Base-by-base conservation (phyloP, 2,797 vertebrate species). In the Sylvilagus floridanus region DNA sequence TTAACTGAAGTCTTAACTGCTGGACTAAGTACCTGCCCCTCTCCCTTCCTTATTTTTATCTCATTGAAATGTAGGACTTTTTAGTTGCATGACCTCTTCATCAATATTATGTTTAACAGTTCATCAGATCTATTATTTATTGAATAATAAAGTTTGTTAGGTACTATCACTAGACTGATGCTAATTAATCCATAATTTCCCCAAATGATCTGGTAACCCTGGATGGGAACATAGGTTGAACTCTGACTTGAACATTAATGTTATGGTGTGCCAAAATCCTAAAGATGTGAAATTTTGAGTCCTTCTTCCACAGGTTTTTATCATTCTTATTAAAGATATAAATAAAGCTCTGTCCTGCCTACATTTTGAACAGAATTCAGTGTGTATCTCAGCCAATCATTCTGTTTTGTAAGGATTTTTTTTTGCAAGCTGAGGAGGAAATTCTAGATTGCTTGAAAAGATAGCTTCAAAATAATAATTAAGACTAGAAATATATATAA, bases 351-450 rank as follows among this genome's bases (percentile, higher is more conserved):
- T 50, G 26, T 54, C 13, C 65, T 28, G 52, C 16, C 8, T 88
- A 11, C 37, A 28, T 83, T 94, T 95, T 88, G 5, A 94, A 52
- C 4, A 96, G 69, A 82, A 82, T 93, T 91, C 26, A 60, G 30
- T 35, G 35, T 84, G 4, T 7, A 21, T 90, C 72, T 21, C 22
- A 84, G 24, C 42, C 7, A n/a, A 2, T 94, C 37, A 72, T 92
- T 68, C 37, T 66, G 50, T 7, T 90, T 84, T 4, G 65, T 84
- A 88, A 57, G 32, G n/a, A 35, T 66, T 63, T 79, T 54, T 60
- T 32, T 47, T 17, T 77, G 50, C 28, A 62, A 84, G 81, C 30
- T 66, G 71, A 88, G 63, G 19, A 32, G 6, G 11, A 54, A 57
- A 37, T 5, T 8, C 54, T 32, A 66, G 21, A 37, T 32, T 84